These are phyloP conservation scores for Keiferia lycopersicella DNA, from an alignment of 2,888 invertebrate species.

Conservation along the genomic window DNA sequence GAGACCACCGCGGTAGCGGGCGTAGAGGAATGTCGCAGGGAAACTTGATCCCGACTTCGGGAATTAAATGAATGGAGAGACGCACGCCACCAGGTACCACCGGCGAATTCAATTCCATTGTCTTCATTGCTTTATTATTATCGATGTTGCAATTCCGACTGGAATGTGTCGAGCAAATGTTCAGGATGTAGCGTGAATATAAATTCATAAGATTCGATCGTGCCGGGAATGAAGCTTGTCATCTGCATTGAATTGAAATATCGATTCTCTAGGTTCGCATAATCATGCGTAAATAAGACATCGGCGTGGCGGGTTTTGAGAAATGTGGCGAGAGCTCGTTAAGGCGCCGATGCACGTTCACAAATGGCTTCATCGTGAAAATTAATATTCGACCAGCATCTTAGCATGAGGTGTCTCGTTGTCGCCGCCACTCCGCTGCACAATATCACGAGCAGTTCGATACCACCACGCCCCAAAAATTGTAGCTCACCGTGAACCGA, in stretches of 20 bases:
- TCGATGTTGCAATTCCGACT: slow-evolving; percentile 29
- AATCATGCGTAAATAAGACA: slow-evolving; percentile 65
- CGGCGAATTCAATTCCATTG: slow-evolving; percentile 44
- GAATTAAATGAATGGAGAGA: slow-evolving; percentile 46
- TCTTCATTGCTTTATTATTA: slow-evolving; percentile 35
- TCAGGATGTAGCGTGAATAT: slow-evolving; percentile 40
- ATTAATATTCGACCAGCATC: slow-evolving; percentile 76
- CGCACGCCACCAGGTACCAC: slow-evolving; percentile 34
- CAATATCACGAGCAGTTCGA: no score
- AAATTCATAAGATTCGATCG: slow-evolving; percentile 46
- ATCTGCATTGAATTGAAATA: slow-evolving; percentile 43
- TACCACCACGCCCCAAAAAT: no score
- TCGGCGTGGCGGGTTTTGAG: slow-evolving; percentile 66
- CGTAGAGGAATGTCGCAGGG: slow-evolving; percentile 56
- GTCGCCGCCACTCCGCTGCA: slow-evolving; percentile 39
- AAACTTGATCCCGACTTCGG: slow-evolving; percentile 55
- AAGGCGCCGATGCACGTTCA: slow-evolving; percentile 64
- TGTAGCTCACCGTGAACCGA: no score
- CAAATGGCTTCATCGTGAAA: slow-evolving; percentile 75
- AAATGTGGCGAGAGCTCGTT: slow-evolving; percentile 65
- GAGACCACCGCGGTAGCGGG: slow-evolving; percentile 54
- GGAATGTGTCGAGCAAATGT: slow-evolving; percentile 45
- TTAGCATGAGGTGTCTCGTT: slow-evolving; percentile 39
- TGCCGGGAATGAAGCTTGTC: slow-evolving; percentile 42
- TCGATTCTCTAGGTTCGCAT: slow-evolving; percentile 48